Evolutionary conservation across 2,888 invertebrate species (phyloP).

Genomic region (Leucophenga maculata): DNA sequence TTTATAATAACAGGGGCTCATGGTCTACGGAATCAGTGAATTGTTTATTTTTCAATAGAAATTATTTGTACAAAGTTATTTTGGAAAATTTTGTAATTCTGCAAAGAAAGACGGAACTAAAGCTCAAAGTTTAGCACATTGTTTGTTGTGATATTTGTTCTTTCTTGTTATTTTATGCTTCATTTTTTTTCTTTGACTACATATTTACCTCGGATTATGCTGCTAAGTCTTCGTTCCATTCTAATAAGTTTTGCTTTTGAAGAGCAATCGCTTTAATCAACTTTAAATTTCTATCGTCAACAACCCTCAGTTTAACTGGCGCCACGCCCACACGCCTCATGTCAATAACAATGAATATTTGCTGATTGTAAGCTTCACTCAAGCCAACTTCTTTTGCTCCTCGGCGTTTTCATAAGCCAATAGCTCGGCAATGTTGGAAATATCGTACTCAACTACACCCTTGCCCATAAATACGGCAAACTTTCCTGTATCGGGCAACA

Average conservation of each 20-base stretch:
- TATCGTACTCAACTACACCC: conserved; percentile 81
- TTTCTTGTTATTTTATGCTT: background rate
- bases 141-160: background rate
- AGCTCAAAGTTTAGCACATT: conserved; percentile 6
- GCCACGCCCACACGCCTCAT: conserved; percentile 36
- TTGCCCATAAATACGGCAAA: conserved; percentile 86
- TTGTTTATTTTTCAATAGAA: too few species aligned
- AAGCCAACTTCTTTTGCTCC: conserved; percentile 19
- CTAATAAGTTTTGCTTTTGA: background rate
- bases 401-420: conserved; percentile 70
- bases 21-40: too few species aligned
- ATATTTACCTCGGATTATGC: background rate
- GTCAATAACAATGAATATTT: conserved; percentile 41
- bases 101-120: background rate
- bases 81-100: too few species aligned
- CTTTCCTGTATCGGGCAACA: conserved; percentile 73
- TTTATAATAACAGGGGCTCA: background rate
- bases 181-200: background rate
- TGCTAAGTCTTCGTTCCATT: background rate
- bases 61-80: too few species aligned
- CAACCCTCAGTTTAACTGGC: too few species aligned
- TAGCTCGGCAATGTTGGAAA: conserved; percentile 80
- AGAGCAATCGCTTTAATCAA: background rate
- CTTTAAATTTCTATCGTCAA: conserved; percentile 8
- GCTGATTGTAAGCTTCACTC: conserved; percentile 18